These are phyloP conservation scores for Malurus cyaneus DNA, from an alignment of 2,113 vertebrate genomes.

Conservation along the genomic window DNA sequence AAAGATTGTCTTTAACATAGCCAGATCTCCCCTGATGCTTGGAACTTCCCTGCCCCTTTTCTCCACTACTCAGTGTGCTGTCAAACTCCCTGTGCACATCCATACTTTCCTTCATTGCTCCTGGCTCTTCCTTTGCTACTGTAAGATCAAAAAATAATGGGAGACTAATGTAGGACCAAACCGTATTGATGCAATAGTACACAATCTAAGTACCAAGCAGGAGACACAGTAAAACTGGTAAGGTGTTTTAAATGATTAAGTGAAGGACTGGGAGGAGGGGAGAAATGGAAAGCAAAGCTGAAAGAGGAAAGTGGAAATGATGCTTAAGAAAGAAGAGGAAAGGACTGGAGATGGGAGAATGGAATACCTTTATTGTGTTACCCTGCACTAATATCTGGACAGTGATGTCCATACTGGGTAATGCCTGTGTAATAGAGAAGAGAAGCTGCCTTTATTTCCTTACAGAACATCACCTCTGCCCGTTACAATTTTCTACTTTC, in stretches of 20 bases:
- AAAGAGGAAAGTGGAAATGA: not conserved
- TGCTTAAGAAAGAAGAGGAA: not conserved
- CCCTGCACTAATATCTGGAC: fast-evolving
- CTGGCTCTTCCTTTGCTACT: not conserved
- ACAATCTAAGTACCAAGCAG: not conserved
- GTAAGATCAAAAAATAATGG: not conserved
- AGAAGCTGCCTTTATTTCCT: not conserved
- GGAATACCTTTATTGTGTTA: not conserved
- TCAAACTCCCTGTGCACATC: not conserved
- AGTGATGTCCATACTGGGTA: not conserved
- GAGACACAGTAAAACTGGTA: not conserved
- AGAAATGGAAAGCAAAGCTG: not conserved
- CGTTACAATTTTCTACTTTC: not conserved
- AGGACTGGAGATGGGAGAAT: not conserved
- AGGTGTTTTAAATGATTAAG: not conserved
- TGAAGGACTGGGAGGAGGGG: not conserved
- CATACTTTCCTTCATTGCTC: not conserved
- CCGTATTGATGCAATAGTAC: not conserved
- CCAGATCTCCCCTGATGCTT: not conserved
- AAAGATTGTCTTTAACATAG: not conserved
- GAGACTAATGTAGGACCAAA: not conserved
- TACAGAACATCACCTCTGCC: not conserved
- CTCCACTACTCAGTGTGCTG: not conserved
- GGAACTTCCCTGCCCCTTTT: not conserved
- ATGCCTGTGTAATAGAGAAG: not conserved